Percentiles rank a stretch among this genome's conserved stretches.
These are phyloP conservation scores for Sepiola atlantica DNA, from an alignment of 2,888 invertebrate species.

Conservation along the genomic window DNA sequence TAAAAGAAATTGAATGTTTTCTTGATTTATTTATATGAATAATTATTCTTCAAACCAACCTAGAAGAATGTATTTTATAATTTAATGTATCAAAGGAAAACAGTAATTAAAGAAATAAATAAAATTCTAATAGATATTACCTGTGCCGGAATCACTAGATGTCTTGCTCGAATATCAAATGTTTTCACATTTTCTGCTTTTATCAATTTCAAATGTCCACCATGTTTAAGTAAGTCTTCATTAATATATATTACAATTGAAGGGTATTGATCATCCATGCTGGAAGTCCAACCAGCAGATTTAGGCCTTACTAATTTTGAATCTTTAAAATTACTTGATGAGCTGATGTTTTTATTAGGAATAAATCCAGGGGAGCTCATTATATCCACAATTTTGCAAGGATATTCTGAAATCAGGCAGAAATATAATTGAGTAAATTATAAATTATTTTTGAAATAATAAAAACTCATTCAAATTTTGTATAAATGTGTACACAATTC, in stretches of 20 bases:
- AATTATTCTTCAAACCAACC: neutral
- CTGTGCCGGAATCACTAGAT: neutral
- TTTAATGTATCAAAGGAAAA: neutral
- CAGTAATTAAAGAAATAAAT: neutral
- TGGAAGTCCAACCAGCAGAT: neutral
- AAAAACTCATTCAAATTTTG: neutral
- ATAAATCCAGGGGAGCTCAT: neutral
- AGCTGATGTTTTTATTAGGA: neutral
- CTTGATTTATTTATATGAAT: neutral
- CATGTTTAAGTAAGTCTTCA: neutral
- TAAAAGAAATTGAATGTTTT: neutral
- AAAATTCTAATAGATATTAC: neutral
- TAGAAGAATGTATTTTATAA: neutral
- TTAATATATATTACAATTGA: neutral
- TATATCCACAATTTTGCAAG: slow-evolving; percentile 11
- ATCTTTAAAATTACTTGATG: neutral
- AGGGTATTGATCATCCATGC: neutral
- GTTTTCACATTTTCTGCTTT: slow-evolving; percentile 32
- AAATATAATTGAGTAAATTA: neutral
- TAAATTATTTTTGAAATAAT: neutral
- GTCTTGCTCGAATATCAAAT: neutral
- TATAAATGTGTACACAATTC: neutral
- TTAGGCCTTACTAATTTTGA: neutral
- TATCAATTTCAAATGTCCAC: neutral
- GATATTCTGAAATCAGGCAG: slow-evolving; percentile 5